Conservation (phyloP, 1,140 invertebrate species). For the Ceratina calcarata region DNA sequence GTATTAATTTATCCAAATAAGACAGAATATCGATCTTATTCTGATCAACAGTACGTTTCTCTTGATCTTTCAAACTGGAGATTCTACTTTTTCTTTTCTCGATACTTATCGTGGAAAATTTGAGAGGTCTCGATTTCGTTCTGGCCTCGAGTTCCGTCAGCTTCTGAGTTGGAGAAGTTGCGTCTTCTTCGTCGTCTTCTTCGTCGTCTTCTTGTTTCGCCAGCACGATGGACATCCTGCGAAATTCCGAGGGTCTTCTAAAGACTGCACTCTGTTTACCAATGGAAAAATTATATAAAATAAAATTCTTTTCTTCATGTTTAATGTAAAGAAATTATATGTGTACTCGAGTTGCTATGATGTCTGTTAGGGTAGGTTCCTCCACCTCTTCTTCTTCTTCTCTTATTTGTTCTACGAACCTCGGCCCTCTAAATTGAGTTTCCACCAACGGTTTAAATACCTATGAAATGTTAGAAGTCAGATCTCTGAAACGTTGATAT, state of each 20-base stretch:
- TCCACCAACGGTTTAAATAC: conserved; percentile 80
- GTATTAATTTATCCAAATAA: conserved; percentile 71
- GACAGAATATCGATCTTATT: conserved; percentile 70
- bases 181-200: conserved; percentile 41
- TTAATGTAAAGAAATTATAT: conserved; percentile 4
- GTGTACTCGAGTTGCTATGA: conserved; percentile 56
- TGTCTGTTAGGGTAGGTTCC: conserved; percentile 24
- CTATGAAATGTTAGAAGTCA: conserved; percentile 57
- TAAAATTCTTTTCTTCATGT: background rate
- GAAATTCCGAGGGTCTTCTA: conserved; percentile 81
- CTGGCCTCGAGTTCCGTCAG: background rate
- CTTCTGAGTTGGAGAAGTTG: too few relatives aligned
- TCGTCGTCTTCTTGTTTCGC: conserved; percentile 74
- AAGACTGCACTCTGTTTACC: conserved; percentile 69
- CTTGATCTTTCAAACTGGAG: background rate
- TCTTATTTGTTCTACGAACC: conserved; percentile 21
- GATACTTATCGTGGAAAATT: background rate
- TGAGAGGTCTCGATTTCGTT: conserved; percentile 9
- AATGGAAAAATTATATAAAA: background rate
- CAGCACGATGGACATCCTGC: conserved; percentile 78
- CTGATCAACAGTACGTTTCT: conserved; percentile 39
- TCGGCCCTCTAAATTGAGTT: conserved; percentile 76
- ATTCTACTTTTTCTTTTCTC: background rate
- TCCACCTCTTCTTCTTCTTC: conserved; percentile 27
- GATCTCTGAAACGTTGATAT: background rate